phyloP scores from a whole-genome alignment of 1,140 invertebrate genomes.

The Macrostomum lignano region DNA sequence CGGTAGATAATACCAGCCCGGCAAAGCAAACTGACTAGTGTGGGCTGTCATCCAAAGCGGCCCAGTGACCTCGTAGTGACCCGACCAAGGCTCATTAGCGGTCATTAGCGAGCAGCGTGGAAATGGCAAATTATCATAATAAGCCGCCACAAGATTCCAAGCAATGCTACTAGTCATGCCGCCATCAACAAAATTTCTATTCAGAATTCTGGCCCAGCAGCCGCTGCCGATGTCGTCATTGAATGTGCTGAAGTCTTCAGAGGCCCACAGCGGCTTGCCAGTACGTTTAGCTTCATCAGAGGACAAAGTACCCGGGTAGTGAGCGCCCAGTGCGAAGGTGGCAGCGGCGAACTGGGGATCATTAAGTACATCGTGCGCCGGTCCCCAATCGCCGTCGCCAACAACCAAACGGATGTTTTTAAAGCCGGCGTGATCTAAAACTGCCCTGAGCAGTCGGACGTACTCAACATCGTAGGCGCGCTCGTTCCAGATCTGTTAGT shows the following conservation, averaged over 20 bases:
- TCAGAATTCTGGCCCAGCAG: constrained; percentile 26
- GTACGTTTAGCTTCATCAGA: constrained; percentile 11
- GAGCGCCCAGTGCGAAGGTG: no score
- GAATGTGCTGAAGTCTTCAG: constrained; percentile 23
- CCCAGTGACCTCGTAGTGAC: constrained; percentile 7
- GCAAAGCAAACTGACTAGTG: constrained; percentile 22
- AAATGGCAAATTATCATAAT: constrained; percentile 7
- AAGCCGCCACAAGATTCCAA: constrained; percentile 9
- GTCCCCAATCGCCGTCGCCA: no score
- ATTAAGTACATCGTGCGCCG: no score
- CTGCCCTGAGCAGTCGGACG: no score
- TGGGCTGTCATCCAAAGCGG: constrained; percentile 13
- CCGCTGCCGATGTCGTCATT: constrained; percentile 23
- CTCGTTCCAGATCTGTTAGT: no score
- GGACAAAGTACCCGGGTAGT: constrained; percentile 19
- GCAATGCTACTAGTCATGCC: constrained; percentile 6
- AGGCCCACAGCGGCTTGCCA: constrained; percentile 21
- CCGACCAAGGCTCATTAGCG: constrained; percentile 10
- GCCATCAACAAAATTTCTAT: no score
- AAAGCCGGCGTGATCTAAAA: no score
- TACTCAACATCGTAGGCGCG: no score
- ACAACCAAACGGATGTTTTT: no score
- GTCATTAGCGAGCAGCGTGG: constrained; percentile 8
- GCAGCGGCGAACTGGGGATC: no score
- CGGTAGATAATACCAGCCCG: constrained; percentile 19